A percentile compares a stretch with the other conserved stretches of the same genome.
Conservation (phyloP, 2,113 vertebrate species). For the Sander lucioperca region DNA sequence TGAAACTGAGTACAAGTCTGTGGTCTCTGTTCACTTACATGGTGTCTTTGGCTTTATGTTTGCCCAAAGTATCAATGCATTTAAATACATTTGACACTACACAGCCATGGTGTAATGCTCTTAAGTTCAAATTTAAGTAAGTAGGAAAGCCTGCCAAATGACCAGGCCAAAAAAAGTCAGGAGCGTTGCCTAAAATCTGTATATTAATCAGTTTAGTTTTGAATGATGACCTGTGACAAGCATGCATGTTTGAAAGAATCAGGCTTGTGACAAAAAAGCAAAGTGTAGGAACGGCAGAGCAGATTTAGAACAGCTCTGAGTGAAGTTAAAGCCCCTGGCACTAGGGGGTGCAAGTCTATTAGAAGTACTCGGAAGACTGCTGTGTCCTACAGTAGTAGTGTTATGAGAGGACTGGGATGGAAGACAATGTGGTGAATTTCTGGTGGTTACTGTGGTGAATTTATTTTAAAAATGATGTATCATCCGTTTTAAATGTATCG, state of each 20-base stretch:
- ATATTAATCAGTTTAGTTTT: background rate
- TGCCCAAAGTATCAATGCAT: conserved; percentile 22
- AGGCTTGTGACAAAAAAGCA: too few relatives aligned
- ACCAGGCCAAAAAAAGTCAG: background rate
- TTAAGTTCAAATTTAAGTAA: background rate
- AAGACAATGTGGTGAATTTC: conserved; percentile 29
- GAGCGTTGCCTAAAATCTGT: background rate
- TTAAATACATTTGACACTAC: conserved; percentile 25
- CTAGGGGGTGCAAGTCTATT: conserved; percentile 85
- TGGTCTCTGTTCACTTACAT: conserved; percentile 55
- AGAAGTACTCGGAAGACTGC: conserved; percentile 53
- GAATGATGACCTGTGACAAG: background rate
- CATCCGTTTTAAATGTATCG: conserved; percentile 12
- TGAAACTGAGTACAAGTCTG: conserved; percentile 52
- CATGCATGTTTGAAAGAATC: background rate
- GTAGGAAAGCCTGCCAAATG: background rate
- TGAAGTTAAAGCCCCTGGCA: conserved; percentile 72
- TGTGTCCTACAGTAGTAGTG: background rate
- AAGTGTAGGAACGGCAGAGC: background rate
- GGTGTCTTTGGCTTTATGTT: conserved; percentile 48
- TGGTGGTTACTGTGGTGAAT: conserved; percentile 38
- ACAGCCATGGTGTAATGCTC: background rate
- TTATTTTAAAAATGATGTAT: conserved; percentile 23
- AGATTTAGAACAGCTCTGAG: background rate
- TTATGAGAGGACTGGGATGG: background rate